A percentile compares a stretch with the other conserved stretches of the same genome.
Evolutionary conservation across 1,140 invertebrate genomes (phyloP).

Genomic region (Nasonia longicornis): DNA sequence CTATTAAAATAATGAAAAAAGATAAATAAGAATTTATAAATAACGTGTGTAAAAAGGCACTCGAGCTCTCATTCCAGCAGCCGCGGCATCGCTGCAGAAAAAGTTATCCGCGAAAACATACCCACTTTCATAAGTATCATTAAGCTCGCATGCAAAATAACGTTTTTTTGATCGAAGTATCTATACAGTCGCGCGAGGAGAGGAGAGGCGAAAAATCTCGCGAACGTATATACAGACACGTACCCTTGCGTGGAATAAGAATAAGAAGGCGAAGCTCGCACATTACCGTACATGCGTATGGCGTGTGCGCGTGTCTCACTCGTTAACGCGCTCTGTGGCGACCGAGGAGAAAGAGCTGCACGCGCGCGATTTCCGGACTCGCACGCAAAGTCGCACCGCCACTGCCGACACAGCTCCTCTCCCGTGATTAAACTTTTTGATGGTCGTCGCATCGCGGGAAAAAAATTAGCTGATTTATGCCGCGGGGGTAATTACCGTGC

Average conservation of each 20-base stretch:
- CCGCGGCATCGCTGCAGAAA: neutral
- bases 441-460: neutral
- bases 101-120: neutral
- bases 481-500: neutral
- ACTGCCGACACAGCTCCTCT: neutral
- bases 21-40: neutral
- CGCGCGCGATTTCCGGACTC: neutral
- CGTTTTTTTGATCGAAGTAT: neutral
- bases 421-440: slow-evolving; percentile 3
- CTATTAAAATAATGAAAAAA: too few species aligned
- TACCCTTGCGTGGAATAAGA: neutral
- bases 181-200: neutral
- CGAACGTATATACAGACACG: neutral
- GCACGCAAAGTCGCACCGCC: too few species aligned
- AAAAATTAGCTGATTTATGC: slow-evolving; percentile 18
- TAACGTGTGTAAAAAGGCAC: neutral
- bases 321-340: neutral
- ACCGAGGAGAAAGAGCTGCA: neutral
- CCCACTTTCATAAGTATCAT: slow-evolving; percentile 1
- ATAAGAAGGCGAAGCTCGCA: neutral
- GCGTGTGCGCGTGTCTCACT: neutral
- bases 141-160: neutral
- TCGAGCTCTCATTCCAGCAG: neutral
- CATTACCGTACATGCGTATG: too few species aligned
- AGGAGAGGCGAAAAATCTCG: neutral